Conservation (phyloP, 2,888 invertebrate species). For the Ommatoiulus sabulosus region DNA sequence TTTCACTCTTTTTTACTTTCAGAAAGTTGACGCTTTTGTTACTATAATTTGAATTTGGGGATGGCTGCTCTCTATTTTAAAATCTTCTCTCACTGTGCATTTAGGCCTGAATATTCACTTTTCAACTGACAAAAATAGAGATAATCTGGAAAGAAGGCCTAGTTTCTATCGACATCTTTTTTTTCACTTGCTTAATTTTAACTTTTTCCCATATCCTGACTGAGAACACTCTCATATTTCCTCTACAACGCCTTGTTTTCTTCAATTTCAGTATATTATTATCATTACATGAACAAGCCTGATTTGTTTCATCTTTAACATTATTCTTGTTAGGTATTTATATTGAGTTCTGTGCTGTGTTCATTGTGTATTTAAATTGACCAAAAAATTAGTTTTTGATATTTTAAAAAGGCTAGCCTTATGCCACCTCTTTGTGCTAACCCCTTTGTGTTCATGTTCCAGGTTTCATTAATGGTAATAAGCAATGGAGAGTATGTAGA, state of each 20-base stretch:
- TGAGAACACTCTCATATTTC: background rate
- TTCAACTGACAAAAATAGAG: background rate
- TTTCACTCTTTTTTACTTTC: slow-evolving; percentile 41
- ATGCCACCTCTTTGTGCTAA: background rate
- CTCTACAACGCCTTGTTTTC: background rate
- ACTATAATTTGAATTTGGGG: slow-evolving; percentile 37
- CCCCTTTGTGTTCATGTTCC: background rate
- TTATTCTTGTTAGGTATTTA: background rate
- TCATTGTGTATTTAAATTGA: background rate
- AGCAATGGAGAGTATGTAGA: background rate
- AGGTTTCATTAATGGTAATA: background rate
- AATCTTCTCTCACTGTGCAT: background rate
- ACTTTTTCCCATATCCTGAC: background rate
- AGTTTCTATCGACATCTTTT: background rate
- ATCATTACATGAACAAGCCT: background rate
- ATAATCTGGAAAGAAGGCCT: background rate
- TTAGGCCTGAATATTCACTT: background rate
- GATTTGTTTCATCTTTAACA: background rate
- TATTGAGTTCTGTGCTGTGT: background rate
- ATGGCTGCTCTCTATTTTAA: slow-evolving; percentile 36
- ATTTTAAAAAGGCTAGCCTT: background rate
- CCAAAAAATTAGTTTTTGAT: background rate
- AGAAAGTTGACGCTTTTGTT: slow-evolving; percentile 36
- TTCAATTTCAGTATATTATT: background rate
- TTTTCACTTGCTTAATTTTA: background rate